A percentile compares a stretch with the other conserved stretches of the same genome.
Evolutionary conservation across 2,888 invertebrate genomes (phyloP).

Genomic region (Tethea ocularis): DNA sequence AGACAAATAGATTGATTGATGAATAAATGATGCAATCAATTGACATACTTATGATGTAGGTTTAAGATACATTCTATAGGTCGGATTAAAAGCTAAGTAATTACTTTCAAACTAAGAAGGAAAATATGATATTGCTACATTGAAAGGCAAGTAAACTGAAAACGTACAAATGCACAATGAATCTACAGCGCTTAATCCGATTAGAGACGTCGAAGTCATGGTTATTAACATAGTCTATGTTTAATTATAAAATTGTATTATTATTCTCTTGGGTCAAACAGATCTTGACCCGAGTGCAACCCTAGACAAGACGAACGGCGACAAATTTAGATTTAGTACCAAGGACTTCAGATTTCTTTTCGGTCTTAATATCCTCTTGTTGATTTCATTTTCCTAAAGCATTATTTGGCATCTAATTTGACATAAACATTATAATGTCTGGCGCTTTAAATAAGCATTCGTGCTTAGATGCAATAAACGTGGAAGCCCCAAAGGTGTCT

Average conservation of each 20-base stretch:
- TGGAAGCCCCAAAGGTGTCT: conserved; percentile 22
- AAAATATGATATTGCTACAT: not conserved
- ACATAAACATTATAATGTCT: conserved; percentile 20
- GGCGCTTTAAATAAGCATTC: conserved; percentile 22
- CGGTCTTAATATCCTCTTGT: not conserved
- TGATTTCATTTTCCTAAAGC: not conserved
- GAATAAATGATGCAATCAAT: too few species aligned
- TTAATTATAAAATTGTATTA: not conserved
- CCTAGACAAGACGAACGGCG: not conserved
- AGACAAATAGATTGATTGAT: too few species aligned
- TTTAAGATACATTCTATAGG: too few species aligned
- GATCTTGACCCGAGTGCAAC: not conserved
- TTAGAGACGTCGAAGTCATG: not conserved
- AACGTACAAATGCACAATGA: conserved; percentile 5
- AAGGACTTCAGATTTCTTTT: not conserved
- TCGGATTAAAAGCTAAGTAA: too few species aligned
- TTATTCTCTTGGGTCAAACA: not conserved
- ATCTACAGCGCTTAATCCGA: not conserved
- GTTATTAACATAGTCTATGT: too few species aligned
- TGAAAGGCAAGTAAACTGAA: not conserved
- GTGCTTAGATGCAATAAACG: conserved; percentile 26
- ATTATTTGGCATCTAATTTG: conserved; percentile 15
- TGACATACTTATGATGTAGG: too few species aligned
- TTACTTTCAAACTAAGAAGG: not conserved
- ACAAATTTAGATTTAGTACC: not conserved